A percentile compares a stretch with the other conserved stretches of the same genome.
Evolutionary conservation across 2,113 vertebrate species (phyloP).

Genomic region (Athene cunicularia): DNA sequence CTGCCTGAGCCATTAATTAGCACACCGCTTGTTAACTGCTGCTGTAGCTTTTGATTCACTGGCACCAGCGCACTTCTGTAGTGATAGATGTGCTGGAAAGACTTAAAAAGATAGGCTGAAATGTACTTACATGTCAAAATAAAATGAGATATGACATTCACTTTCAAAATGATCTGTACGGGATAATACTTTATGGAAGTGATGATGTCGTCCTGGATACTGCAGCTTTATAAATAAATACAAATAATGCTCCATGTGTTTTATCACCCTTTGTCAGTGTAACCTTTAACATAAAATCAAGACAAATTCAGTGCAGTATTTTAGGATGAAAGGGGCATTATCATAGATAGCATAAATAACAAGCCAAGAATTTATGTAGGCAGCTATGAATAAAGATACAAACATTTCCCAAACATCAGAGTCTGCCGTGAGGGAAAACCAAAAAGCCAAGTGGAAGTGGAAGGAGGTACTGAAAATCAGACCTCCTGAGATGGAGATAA

Average conservation of each 20-base stretch:
- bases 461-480: neutral
- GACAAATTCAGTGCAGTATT: neutral
- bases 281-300: slow-evolving; percentile 33
- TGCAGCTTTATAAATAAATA: slow-evolving; percentile 9
- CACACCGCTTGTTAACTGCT: neutral
- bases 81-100: slow-evolving; percentile 20
- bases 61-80: neutral
- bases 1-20: slow-evolving; percentile 36
- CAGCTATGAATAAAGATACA: neutral
- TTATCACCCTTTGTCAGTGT: neutral
- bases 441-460: neutral
- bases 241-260: slow-evolving; percentile 8
- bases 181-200: neutral
- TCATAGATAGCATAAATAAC: neutral
- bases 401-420: neutral
- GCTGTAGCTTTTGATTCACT: slow-evolving; percentile 32
- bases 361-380: neutral
- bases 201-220: neutral
- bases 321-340: neutral
- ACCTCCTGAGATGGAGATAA: neutral
- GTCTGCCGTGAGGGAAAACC: neutral
- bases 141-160: slow-evolving; percentile 28
- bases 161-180: slow-evolving; percentile 26
- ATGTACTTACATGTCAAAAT: neutral
- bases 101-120: neutral